Evolutionary conservation across 2,888 invertebrate genomes (phyloP).

Genomic region (Hemistola chrysoprasaria): DNA sequence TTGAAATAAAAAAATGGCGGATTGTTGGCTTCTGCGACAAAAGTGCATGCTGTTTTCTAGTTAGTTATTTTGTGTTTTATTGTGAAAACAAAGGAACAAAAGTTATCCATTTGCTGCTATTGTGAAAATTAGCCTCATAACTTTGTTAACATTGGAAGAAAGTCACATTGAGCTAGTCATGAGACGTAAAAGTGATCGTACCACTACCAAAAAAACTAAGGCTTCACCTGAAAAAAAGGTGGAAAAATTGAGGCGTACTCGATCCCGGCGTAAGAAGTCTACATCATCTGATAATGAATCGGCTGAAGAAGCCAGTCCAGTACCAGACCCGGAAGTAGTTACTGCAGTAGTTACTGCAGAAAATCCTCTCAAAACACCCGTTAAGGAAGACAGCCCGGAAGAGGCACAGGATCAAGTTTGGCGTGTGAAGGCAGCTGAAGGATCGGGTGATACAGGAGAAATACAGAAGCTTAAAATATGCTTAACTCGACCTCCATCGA

Average conservation of each 20-base stretch:
- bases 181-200: constrained; percentile 90
- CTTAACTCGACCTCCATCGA: constrained; percentile 80
- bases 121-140: background rate
- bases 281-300: constrained; percentile 79
- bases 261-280: constrained; percentile 80
- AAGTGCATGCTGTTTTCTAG: constrained; percentile 20
- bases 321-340: constrained; percentile 43
- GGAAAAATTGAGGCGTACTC: constrained; percentile 79
- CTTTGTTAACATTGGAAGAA: background rate
- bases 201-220: constrained; percentile 83
- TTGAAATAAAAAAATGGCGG: constrained; percentile 31
- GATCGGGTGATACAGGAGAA: constrained; percentile 76
- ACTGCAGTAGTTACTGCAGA: constrained; percentile 37
- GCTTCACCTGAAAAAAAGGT: constrained; percentile 84
- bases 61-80: background rate
- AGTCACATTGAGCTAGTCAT: constrained; percentile 58
- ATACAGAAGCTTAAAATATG: constrained; percentile 85
- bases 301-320: constrained; percentile 58
- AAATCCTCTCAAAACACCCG: constrained; percentile 50
- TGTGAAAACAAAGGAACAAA: background rate
- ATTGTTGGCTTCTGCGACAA: constrained; percentile 28
- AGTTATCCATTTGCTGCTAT: background rate
- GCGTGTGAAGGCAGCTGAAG: constrained; percentile 77
- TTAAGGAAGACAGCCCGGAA: constrained; percentile 59
- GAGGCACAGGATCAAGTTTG: constrained; percentile 73